Percentiles rank a stretch among this genome's conserved stretches.
phyloP scores from a whole-genome alignment of 2,888 invertebrate genomes.

The Dorcus parallelipipedus region DNA sequence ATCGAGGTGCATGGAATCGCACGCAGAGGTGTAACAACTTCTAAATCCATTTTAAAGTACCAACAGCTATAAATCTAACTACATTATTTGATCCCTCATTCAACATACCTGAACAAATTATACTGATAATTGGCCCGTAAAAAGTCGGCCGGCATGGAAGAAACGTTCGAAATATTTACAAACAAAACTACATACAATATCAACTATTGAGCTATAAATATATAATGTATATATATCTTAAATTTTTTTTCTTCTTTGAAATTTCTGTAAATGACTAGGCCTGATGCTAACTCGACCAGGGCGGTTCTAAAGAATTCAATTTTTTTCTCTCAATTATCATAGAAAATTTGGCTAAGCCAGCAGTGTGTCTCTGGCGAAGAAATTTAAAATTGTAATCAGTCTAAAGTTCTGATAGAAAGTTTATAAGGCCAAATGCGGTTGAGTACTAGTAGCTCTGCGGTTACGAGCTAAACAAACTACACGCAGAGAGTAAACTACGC shows the following conservation, averaged over 20 bases:
- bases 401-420: conserved; percentile 41
- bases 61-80: conserved; percentile 33
- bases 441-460: conserved; percentile 31
- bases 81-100: conserved; percentile 49
- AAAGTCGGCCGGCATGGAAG: conserved; percentile 36
- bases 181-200: conserved; percentile 25
- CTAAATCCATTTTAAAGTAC: conserved; percentile 16
- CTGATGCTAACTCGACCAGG: conserved; percentile 17
- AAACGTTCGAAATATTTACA: conserved; percentile 33
- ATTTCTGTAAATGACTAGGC: conserved; percentile 12
- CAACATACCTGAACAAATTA: conserved; percentile 48
- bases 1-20: conserved; percentile 1
- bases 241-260: too few relatives aligned
- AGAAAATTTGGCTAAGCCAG: conserved; percentile 39
- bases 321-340: conserved; percentile 16
- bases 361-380: conserved; percentile 25
- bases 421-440: conserved; percentile 47
- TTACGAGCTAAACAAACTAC: conserved; percentile 17
- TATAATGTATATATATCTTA: neutral
- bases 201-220: conserved; percentile 33
- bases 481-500: conserved; percentile 28
- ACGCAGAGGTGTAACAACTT: conserved; percentile 14
- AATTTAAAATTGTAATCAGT: conserved; percentile 36
- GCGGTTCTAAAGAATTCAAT: neutral
- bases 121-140: conserved; percentile 36